Base-by-base conservation (phyloP, 2,888 invertebrate genomes). In the Cheiracanthium punctorium region DNA sequence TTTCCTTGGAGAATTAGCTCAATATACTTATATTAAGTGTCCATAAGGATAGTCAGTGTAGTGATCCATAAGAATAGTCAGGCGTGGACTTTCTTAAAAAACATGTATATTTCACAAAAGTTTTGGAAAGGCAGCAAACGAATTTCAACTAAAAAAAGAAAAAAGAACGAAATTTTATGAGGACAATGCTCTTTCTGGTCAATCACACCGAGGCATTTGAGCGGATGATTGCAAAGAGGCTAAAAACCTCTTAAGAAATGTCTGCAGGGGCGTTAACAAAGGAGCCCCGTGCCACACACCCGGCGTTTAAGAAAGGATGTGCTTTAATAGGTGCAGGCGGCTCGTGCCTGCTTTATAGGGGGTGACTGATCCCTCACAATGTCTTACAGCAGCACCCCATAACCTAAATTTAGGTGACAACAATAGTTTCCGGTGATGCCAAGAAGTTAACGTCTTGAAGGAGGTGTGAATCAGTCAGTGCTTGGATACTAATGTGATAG, bases 281-380 rank as follows among this genome's bases (percentile, higher is more conserved):
- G 52, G 24, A 17, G 32, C 7, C 33, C 41, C 70, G 70, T 33
- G 72, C 76, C 52, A 41, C 24, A 43, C 82, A 82, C 82, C 82
- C 82, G 82, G 76, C 82, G 67, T 82, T 82, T 82, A 82, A 82
- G 82, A 77, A 82, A 72, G 77, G 82, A 82, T 65, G 77, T 77
- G 72, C 72, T 67, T 48, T 32, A 77, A 82, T 77, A 71, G 72
- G 69, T 48, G 71, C 70, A 37, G 71, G 82, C 52, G 82, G 76
- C 82, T 64, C 82, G 77, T 82, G 76, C 77, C 77, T 37, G 48
- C n/a, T 58, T 48, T 43, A 82, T 82, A 82, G 14, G 67, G 82
- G 82, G 76, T 84, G 77, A 77, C 48, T 84, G 82, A 77, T 84
- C 82, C 58, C 48, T 24, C 12, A 69, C 48, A 80, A 64, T 32